These are phyloP conservation scores for Drosophila murphyi DNA, from an alignment of 1,140 invertebrate species.

Conservation along the genomic window DNA sequence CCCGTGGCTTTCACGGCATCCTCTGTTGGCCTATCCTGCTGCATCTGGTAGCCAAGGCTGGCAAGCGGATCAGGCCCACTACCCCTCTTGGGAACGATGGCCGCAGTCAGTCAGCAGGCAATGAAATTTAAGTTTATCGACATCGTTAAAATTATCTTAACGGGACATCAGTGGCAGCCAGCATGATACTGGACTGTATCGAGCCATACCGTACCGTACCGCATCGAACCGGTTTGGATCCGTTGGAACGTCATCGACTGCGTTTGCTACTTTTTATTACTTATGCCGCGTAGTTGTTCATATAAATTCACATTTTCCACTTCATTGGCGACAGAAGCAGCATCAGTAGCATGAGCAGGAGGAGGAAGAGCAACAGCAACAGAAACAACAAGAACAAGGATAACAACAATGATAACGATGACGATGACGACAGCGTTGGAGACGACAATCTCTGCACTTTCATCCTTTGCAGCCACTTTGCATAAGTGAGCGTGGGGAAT, in stretches of 20 bases:
- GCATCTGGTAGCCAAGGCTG: neutral
- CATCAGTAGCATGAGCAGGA: no score
- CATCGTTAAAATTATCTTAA: slow-evolving; percentile 82
- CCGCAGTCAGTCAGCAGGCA: slow-evolving; percentile 43
- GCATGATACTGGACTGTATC: neutral
- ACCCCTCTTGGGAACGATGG: neutral
- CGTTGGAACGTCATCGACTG: slow-evolving; percentile 21
- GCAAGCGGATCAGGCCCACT: slow-evolving; percentile 9
- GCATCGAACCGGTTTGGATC: neutral
- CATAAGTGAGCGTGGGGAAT: slow-evolving; percentile 51
- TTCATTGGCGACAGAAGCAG: slow-evolving; percentile 52
- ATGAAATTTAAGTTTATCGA: slow-evolving; percentile 83
- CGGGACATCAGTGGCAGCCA: slow-evolving; percentile 50
- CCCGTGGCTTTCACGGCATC: no score
- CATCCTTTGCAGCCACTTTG: slow-evolving; percentile 57
- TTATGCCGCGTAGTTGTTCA: slow-evolving; percentile 64
- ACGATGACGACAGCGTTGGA: slow-evolving; percentile 41
- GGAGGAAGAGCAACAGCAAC: slow-evolving; percentile 2
- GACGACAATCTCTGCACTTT: slow-evolving; percentile 61
- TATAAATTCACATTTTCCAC: slow-evolving; percentile 82
- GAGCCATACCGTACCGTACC: neutral
- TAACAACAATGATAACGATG: slow-evolving; percentile 16
- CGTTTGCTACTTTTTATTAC: slow-evolving; percentile 58
- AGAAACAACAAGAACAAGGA: slow-evolving; percentile 16
- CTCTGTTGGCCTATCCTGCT: neutral